phyloP scores from a whole-genome alignment of 2,888 invertebrate species.

The Troides oblongomaculatus region DNA sequence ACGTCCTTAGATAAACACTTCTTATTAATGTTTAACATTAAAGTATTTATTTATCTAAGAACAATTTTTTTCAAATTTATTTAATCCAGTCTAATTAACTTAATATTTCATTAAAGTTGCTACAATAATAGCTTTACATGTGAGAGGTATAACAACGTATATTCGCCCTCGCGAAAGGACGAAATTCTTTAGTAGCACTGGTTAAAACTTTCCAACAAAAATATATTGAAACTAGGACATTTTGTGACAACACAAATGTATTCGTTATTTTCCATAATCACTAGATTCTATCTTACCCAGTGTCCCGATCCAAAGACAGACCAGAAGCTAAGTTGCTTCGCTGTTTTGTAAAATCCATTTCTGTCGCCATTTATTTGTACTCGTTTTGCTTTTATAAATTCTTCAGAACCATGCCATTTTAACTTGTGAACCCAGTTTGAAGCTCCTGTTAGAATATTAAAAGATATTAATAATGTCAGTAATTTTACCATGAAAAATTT shows the following conservation, averaged over 20 bases:
- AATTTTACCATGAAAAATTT: not conserved
- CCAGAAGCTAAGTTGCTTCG: constrained; percentile 62
- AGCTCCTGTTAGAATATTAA: constrained; percentile 50
- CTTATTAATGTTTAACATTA: too few relatives aligned
- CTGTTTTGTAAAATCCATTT: constrained; percentile 64
- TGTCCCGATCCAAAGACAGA: constrained; percentile 68
- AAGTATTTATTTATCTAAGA: too few relatives aligned
- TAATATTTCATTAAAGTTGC: too few relatives aligned
- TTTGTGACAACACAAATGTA: not conserved
- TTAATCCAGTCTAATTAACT: too few relatives aligned
- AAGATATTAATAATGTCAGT: not conserved
- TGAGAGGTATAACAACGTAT: too few relatives aligned
- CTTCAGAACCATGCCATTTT: constrained; percentile 58
- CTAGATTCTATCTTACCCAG: constrained; percentile 52
- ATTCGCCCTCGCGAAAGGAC: too few relatives aligned
- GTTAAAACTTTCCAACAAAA: not conserved
- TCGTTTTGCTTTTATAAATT: constrained; percentile 52
- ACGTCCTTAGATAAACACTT: too few relatives aligned
- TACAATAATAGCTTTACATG: too few relatives aligned
- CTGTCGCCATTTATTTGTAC: constrained; percentile 48
- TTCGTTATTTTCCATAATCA: not conserved
- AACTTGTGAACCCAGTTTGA: constrained; percentile 70
- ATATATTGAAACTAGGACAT: not conserved
- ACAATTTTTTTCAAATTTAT: too few relatives aligned
- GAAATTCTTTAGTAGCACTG: too few relatives aligned